Percentiles rank a stretch among this genome's conserved stretches.
Evolutionary conservation across 2,797 vertebrate genomes (phyloP).

Genomic region (Galaxias olidus): DNA sequence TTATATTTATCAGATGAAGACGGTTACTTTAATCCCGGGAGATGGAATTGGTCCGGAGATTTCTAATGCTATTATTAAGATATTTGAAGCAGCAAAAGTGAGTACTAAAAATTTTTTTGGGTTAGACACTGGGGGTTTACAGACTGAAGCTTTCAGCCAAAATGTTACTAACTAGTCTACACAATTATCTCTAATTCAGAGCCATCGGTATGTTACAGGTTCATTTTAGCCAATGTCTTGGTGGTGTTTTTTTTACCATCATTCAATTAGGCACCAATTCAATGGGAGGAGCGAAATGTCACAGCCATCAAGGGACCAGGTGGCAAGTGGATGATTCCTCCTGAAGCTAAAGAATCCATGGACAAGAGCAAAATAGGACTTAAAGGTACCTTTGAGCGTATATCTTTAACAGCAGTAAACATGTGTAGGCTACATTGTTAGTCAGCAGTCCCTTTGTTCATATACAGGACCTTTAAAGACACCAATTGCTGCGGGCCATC

Average conservation of each 20-base stretch:
- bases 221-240: background rate
- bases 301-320: conserved; percentile 91
- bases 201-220: too few species aligned
- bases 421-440: background rate
- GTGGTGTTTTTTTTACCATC: background rate
- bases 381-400: conserved; percentile 79
- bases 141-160: too few species aligned
- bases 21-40: conserved; percentile 95
- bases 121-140: background rate
- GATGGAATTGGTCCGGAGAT: conserved; percentile 98
- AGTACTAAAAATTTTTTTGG: conserved; percentile 40
- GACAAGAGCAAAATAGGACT: conserved; percentile 95
- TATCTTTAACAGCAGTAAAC: background rate
- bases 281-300: conserved; percentile 94
- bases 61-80: conserved; percentile 90
- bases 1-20: conserved; percentile 79
- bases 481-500: conserved; percentile 94
- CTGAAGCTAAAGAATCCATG: conserved; percentile 96
- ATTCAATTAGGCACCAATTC: conserved; percentile 82
- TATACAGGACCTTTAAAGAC: conserved; percentile 90
- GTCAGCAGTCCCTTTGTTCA: background rate
- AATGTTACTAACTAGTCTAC: too few species aligned
- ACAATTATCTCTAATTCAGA: too few species aligned
- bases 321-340: conserved; percentile 96
- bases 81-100: conserved; percentile 94